phyloP scores from a whole-genome alignment of 2,888 invertebrate species.

The Drosophila infuscata region DNA sequence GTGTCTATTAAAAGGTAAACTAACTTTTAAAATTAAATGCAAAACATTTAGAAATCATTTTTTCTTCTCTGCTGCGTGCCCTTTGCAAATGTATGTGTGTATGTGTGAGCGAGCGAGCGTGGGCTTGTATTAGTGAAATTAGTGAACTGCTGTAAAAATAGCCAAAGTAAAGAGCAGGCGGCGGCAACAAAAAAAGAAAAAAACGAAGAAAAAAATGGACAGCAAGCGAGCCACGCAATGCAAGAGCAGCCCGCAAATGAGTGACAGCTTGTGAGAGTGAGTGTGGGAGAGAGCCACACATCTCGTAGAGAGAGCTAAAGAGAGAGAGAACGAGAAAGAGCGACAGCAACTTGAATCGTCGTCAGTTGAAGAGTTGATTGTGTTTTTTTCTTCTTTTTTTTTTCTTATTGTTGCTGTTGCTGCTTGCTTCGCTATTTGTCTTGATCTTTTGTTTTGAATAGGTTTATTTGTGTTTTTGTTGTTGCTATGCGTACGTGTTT shows the following conservation, averaged over 20 bases:
- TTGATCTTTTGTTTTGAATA: conserved; percentile 77
- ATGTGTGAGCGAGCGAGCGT: conserved; percentile 27
- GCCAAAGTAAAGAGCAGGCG: conserved; percentile 57
- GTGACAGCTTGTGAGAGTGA: conserved; percentile 33
- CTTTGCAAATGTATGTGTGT: conserved; percentile 46
- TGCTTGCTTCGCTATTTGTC: conserved; percentile 54
- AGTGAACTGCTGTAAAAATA: conserved; percentile 70
- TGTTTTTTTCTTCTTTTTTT: conserved; percentile 39
- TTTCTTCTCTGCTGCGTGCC: conserved; percentile 54
- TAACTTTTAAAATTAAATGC: conserved; percentile 18
- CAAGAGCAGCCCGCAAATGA: conserved; percentile 45
- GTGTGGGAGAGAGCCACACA: conserved; percentile 11
- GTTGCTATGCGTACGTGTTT: conserved; percentile 44
- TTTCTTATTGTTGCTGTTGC: conserved; percentile 37
- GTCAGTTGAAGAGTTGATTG: conserved; percentile 45
- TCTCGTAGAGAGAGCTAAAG: conserved; percentile 3
- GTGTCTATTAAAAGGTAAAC: conserved; percentile 47
- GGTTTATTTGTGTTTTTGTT: conserved; percentile 44
- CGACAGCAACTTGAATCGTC: conserved; percentile 20
- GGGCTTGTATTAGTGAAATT: conserved; percentile 53
- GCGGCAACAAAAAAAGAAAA: conserved; percentile 34
- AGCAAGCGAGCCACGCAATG: conserved; percentile 44
- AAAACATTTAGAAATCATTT: conserved; percentile 46
- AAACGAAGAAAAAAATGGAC: conserved; percentile 29
- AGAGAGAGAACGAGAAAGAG: conserved; percentile 16